phyloP scores from a whole-genome alignment of 2,113 vertebrate species.

The Rhinoptilus africanus region DNA sequence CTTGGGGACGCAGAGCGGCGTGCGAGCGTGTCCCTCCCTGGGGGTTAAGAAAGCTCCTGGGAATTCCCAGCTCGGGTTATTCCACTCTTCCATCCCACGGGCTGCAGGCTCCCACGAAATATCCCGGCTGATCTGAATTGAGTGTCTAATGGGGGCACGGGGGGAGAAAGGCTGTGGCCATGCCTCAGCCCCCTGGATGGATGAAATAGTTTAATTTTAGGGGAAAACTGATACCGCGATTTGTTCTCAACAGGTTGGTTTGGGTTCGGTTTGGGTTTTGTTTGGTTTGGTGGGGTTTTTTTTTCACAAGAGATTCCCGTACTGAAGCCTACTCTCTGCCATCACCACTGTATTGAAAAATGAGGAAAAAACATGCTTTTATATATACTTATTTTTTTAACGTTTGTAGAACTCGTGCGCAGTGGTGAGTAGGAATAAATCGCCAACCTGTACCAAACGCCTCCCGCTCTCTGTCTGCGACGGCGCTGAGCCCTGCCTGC shows the following conservation, averaged over 20 bases:
- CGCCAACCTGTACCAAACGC: neutral
- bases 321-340: neutral
- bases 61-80: neutral
- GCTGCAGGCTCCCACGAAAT: neutral
- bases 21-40: neutral
- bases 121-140: neutral
- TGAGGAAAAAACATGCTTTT: neutral
- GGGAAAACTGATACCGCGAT: neutral
- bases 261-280: neutral
- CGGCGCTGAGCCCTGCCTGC: neutral
- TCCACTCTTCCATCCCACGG: neutral
- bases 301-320: neutral
- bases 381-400: slow-evolving; percentile 21
- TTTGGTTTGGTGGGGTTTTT: neutral
- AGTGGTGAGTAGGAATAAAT: slow-evolving; percentile 23
- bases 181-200: neutral
- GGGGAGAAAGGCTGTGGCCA: neutral
- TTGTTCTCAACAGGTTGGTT: neutral
- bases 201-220: neutral
- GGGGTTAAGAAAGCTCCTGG: neutral
- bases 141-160: rapidly evolving
- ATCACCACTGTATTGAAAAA: neutral
- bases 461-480: neutral
- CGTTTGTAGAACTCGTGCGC: neutral
- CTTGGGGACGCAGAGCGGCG: neutral